Base-by-base conservation (phyloP, 2,888 invertebrate genomes). In the Tetragonisca angustula region DNA sequence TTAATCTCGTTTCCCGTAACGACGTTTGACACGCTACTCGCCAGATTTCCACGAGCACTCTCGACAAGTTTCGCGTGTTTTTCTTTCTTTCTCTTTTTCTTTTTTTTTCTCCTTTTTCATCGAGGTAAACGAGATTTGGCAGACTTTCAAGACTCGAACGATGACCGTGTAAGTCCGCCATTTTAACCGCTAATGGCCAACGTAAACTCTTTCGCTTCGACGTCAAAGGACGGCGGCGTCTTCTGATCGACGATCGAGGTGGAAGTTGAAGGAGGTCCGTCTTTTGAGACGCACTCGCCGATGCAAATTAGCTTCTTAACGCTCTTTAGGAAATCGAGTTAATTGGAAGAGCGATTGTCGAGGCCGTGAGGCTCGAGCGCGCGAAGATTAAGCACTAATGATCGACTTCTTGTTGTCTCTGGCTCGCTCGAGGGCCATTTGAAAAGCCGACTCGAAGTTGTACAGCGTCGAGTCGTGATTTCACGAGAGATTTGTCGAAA, bases 301-400 rank as follows among this genome's bases (percentile, higher is more conserved):
- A 59, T 76, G 69, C 43, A 59, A 65, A 83, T 81, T 69, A 52
- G 52, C 69, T 65, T 52, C 52, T 72, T 54, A 59, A n/a, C 56
- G 13, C 59, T 56, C 21, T 64, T 77, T 72, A 59, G 50, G 59
- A 76, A 71, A 52, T 50, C 76, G 24, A 27, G 43, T 54, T 75
- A 75, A 75, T 81, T 76, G 69, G 61, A 59, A 72, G 36, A n/a
- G 21, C 72, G n/a, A 65, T 54, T 43, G 54, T 43, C 61, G 21
- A 49, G 24, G 43, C 24, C 49, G 9, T 32, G 49, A 36, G 21
- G 13, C 19, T 73, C 52, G 43, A 69, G 50, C 19, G 52, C 24
- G 76, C 54, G 52, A 81, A 76, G 61, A 73, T 81, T 65, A 81
- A 71, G 54, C 32, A 36, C n/a, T 80, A 82, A 82, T 70, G 69